A percentile compares a stretch with the other conserved stretches of the same genome.
phyloP scores from a whole-genome alignment of 2,888 invertebrate species.

The Netelia fuscicornis region DNA sequence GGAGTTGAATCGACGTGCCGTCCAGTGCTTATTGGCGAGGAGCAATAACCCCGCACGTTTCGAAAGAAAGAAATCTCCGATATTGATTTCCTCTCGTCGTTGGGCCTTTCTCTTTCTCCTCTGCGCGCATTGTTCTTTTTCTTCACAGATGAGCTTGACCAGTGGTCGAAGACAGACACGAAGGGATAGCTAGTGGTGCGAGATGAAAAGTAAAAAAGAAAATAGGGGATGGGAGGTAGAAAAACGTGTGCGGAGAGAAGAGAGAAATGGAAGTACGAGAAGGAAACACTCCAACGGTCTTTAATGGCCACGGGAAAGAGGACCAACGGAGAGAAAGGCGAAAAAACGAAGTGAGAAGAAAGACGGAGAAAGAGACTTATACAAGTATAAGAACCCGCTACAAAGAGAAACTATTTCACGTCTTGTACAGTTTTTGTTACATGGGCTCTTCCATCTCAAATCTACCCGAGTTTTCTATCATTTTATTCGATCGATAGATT shows the following conservation, averaged over 20 bases:
- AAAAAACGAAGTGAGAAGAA: neutral
- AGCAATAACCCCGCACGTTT: constrained; percentile 65
- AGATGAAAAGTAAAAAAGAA: neutral
- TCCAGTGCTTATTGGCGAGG: constrained; percentile 62
- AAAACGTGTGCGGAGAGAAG: constrained; percentile 37
- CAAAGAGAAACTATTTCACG: constrained; percentile 42
- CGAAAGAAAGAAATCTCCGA: constrained; percentile 61
- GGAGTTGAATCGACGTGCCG: constrained; percentile 50
- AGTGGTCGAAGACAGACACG: neutral
- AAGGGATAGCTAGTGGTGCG: neutral
- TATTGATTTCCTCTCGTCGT: constrained; percentile 66
- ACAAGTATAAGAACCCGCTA: neutral
- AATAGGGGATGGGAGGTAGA: neutral
- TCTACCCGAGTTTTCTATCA: neutral
- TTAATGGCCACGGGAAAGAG: constrained; percentile 56
- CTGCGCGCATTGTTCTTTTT: neutral
- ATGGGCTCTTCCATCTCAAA: neutral
- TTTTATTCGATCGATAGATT: neutral
- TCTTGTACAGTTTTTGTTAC: constrained; percentile 37
- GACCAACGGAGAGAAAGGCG: constrained; percentile 4
- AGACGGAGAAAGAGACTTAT: neutral
- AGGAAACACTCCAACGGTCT: constrained; percentile 52
- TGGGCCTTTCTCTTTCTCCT: constrained; percentile 13
- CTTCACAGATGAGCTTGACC: neutral
- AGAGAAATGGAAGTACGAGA: constrained; percentile 39